These are phyloP conservation scores for Pandemis heparana DNA, from an alignment of 2,888 invertebrate genomes.

Conservation along the genomic window DNA sequence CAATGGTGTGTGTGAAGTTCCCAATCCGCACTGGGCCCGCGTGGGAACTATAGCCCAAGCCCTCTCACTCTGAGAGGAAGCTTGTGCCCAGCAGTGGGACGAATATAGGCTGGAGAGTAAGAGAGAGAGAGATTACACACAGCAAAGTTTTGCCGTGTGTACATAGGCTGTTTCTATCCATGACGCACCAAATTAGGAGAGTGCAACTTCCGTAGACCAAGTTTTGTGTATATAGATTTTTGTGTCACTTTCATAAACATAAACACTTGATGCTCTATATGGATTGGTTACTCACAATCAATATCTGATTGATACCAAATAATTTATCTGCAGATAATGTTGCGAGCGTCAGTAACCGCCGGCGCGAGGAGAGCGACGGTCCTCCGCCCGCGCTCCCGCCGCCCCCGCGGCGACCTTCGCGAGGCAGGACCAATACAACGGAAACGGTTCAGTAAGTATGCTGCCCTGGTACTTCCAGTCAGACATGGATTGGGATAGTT, in stretches of 20 bases:
- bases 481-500: not conserved
- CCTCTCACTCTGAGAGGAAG: too few species aligned
- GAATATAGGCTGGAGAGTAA: too few species aligned
- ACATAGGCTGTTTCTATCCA: too few species aligned
- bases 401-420: constrained; percentile 74
- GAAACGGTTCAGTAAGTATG: constrained; percentile 65
- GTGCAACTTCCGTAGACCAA: not conserved
- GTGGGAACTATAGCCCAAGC: too few species aligned
- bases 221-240: not conserved
- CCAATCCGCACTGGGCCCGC: too few species aligned
- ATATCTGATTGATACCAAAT: constrained; percentile 49
- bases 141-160: too few species aligned
- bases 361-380: constrained; percentile 72
- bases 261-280: constrained; percentile 4
- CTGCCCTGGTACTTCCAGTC: constrained; percentile 7
- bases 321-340: constrained; percentile 67
- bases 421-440: constrained; percentile 61
- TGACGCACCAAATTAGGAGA: not conserved
- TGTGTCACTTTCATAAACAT: not conserved
- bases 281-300: constrained; percentile 26
- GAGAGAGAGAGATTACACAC: too few species aligned
- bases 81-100: too few species aligned
- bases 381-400: constrained; percentile 79
- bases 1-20: too few species aligned
- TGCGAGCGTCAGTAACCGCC: constrained; percentile 65